phyloP scores from a whole-genome alignment of 2,113 vertebrate species.

The Otolemur garnettii region DNA sequence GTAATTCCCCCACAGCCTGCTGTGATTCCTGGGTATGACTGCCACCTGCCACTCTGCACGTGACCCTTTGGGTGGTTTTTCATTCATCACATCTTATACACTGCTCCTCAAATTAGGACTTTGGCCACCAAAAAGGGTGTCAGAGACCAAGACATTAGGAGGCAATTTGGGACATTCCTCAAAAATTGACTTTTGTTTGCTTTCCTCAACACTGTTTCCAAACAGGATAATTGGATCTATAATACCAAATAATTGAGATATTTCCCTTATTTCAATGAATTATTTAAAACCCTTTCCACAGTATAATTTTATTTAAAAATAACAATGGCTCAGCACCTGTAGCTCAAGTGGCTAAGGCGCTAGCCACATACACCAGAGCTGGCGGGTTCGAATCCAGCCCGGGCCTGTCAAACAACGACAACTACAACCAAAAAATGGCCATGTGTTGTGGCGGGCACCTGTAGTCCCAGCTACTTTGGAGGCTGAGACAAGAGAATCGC shows the following conservation, averaged over 20 bases:
- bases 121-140: rapidly evolving
- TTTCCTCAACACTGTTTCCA: neutral
- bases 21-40: neutral
- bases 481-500: too few relatives aligned
- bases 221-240: neutral
- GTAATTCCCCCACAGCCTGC: neutral
- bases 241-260: neutral
- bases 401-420: too few relatives aligned
- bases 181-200: neutral
- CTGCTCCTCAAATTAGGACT: neutral
- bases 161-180: neutral
- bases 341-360: too few relatives aligned
- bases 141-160: neutral
- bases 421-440: too few relatives aligned
- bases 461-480: too few relatives aligned
- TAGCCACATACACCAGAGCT: too few relatives aligned
- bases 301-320: neutral
- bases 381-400: too few relatives aligned
- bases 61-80: neutral
- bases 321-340: too few relatives aligned
- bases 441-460: too few relatives aligned
- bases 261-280: neutral
- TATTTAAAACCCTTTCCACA: neutral
- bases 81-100: neutral
- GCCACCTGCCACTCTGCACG: neutral